Conservation (phyloP, 2,888 invertebrate genomes). For the Incurvaria masculella region DNA sequence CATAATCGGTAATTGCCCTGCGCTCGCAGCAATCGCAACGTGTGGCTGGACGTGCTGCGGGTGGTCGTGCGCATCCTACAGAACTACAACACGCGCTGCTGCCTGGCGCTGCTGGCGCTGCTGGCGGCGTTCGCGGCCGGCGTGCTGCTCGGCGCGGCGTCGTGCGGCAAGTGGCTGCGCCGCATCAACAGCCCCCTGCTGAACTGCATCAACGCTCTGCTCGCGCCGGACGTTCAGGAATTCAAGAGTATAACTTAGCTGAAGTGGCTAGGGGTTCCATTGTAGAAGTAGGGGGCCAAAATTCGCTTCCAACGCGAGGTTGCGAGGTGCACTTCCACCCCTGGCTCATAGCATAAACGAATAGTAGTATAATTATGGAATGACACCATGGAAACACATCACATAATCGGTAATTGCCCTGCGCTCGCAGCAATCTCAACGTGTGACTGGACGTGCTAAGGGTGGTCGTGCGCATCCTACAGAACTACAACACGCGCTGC, state of each 20-base stretch:
- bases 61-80: background rate
- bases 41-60: background rate
- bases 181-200: constrained; percentile 40
- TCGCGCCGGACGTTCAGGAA: too few species aligned
- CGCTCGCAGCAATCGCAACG: background rate
- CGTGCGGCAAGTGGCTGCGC: constrained; percentile 34
- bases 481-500: background rate
- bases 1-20: background rate
- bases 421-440: background rate
- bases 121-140: constrained; percentile 28
- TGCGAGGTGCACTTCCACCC: too few species aligned
- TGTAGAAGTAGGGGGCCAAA: too few species aligned
- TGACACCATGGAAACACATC: background rate
- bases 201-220: constrained; percentile 30
- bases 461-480: background rate
- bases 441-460: background rate
- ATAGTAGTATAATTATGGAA: too few species aligned
- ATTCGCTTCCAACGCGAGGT: too few species aligned
- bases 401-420: background rate
- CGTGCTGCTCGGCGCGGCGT: constrained; percentile 34
- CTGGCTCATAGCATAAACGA: constrained; percentile 15
- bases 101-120: background rate
- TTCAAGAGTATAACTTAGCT: too few species aligned
- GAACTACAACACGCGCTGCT: background rate
- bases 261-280: too few species aligned